phyloP scores from a whole-genome alignment of 1,140 invertebrate genomes.

The Drosophila burlai region DNA sequence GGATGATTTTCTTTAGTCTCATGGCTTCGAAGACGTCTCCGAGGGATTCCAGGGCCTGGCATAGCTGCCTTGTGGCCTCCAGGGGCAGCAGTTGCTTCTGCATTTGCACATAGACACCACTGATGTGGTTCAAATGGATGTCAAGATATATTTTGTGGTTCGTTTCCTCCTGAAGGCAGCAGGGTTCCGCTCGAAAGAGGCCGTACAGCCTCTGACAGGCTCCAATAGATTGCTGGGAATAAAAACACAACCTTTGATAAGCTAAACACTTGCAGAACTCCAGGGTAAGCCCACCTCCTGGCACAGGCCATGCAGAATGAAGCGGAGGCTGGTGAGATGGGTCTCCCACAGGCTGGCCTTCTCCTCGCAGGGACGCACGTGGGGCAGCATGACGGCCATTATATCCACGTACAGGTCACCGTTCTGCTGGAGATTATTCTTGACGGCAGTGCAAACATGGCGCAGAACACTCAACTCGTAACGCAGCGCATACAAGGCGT shows the following conservation, averaged over 20 bases:
- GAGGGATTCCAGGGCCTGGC: conserved; percentile 28
- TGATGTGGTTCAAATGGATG: conserved; percentile 62
- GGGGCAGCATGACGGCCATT: conserved; percentile 44
- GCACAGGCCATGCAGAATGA: conserved; percentile 52
- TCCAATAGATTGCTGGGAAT: conserved; percentile 27
- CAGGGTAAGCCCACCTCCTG: conserved; percentile 31
- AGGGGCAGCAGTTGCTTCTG: conserved; percentile 24
- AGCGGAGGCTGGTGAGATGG: conserved; percentile 60
- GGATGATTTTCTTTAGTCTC: conserved; percentile 16
- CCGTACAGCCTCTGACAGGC: conserved; percentile 54
- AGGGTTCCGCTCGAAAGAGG: conserved; percentile 33
- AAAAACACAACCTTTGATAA: background rate
- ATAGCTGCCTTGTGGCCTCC: conserved; percentile 13
- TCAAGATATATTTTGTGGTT: conserved; percentile 57
- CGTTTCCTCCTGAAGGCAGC: conserved; percentile 32
- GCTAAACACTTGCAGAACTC: background rate
- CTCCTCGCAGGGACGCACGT: conserved; percentile 27
- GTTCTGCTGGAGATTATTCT: conserved; percentile 48
- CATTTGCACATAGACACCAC: conserved; percentile 13
- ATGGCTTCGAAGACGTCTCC: conserved; percentile 50
- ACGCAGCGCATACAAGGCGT: conserved; percentile 9
- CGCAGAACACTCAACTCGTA: conserved; percentile 42
- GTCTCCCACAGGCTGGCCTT: conserved; percentile 51
- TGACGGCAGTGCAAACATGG: conserved; percentile 48
- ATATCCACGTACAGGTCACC: conserved; percentile 58